Evolutionary conservation across 2,888 invertebrate species (phyloP), one percentile per base, ranked within the genome.

Genomic region (Halictus quadricinctus): DNA sequence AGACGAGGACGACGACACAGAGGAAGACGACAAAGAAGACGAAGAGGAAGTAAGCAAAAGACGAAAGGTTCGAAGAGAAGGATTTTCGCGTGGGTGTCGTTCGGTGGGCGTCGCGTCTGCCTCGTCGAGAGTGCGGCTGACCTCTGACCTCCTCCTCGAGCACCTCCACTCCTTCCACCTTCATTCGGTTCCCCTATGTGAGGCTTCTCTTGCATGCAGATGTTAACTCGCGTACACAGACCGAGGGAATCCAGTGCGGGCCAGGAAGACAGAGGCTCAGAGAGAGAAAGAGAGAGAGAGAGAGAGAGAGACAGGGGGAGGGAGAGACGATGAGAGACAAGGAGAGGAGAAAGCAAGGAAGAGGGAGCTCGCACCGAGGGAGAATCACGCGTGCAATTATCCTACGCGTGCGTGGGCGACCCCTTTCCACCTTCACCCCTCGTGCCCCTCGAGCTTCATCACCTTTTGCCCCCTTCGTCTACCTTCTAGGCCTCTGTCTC

Each of bases 321-420:
- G 72, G 72, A 73, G 79, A 73, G 82, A 36, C 36, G 36, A 36
- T 4, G 88, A 83, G 88, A 75, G 48, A 54, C 25, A 29, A 72
- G 21, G 80, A 54, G 81, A 15, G n/a, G 84, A 81, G 78, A 79
- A 79, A 75, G 70, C 72, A 78, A 72, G 82, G 83, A 81, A 85
- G 89, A 89, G 86, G 84, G 83, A 76, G 76, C 76, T 85, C 81
- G 85, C 86, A 75, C 81, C 90, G 75, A 90, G 88, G 85, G 90
- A 90, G 93, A 92, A 92, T 91, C 91, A 90, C 93, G 93, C 94
- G 93, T 93, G 93, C 94, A 94, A 94, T 94, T 94, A 94, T 94
- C 93, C 94, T 94, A 94, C 94, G 93, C 93, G 92, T 91, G 93
- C 93, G 94, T 94, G 93, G 94, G 94, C 93, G 94, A 93, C 91